Conservation (phyloP, 1,140 invertebrate species). For the Drosophila aff. region DNA sequence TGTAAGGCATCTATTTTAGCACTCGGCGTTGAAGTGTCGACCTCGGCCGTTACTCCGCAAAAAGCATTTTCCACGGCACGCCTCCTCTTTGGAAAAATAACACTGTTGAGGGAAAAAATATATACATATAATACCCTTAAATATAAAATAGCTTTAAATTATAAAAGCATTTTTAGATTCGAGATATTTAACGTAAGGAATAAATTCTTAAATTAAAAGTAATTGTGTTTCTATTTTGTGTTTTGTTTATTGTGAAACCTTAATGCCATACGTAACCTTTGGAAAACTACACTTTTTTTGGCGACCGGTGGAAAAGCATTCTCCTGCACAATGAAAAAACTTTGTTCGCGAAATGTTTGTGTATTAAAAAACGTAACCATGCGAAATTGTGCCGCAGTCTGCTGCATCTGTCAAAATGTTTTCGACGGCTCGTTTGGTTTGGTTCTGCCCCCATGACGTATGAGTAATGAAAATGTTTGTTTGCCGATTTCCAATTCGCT, state of each 20-base stretch:
- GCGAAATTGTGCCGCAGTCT: slow-evolving; percentile 54
- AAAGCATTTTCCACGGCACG: slow-evolving; percentile 13
- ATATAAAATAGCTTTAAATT: not conserved
- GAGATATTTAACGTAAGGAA: not conserved
- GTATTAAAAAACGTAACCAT: slow-evolving; percentile 51
- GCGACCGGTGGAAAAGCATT: not conserved
- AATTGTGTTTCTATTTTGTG: too few relatives aligned
- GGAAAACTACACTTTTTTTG: not conserved
- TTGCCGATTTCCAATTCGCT: slow-evolving; percentile 59
- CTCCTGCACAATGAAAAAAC: slow-evolving; percentile 36
- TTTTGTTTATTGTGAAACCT: not conserved
- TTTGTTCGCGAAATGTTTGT: slow-evolving; percentile 48
- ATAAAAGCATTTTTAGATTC: not conserved
- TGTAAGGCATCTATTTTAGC: slow-evolving; percentile 52
- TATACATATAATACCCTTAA: not conserved
- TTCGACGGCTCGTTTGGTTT: slow-evolving; percentile 41
- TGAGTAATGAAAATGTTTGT: slow-evolving; percentile 69
- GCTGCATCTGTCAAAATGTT: slow-evolving; percentile 52
- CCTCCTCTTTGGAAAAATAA: not conserved
- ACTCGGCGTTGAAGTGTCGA: slow-evolving; percentile 36
- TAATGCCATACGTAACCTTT: too few relatives aligned
- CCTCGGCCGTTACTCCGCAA: slow-evolving; percentile 7
- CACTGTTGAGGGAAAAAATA: not conserved
- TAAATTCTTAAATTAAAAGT: not conserved
- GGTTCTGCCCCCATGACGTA: slow-evolving; percentile 51